Base-by-base conservation (phyloP, 2,113 vertebrate species). In the Thunnus maccoyii region DNA sequence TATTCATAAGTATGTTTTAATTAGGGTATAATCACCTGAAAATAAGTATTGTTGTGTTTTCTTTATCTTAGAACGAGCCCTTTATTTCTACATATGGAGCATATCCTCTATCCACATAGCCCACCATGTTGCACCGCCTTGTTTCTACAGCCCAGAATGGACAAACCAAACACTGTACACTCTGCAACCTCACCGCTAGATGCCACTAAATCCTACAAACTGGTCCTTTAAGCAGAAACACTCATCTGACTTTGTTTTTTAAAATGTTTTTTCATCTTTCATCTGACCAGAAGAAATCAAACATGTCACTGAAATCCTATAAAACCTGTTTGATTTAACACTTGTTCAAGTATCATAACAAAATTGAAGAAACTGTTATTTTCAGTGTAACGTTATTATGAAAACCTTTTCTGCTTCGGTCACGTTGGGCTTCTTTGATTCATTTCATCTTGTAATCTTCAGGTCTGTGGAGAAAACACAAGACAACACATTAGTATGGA, bases 391-490 rank as follows among this genome's bases (percentile, higher is more conserved):
- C 5, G 7, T 54, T 22, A 20, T 32, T 47, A 36, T 66, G 51
- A 44, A 44, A 84, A 20, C 67, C 0, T 25, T 52, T 57, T n/a
- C 20, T 27, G 22, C 20, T 63, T 55, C 25, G 11, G 58, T 86
- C 70, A 61, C 15, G 11, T 72, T 10, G 10, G 71, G 56, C 46
- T 13, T 56, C 61, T 68, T 63, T 10, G 61, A 58, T 73, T 95
- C 91, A 96, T 87, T 95, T 93, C 92, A 95, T 93, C 86, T 86
- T 94, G 89, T 91, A 96, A 87, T 95, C 91, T 73, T 94, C 84
- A 61, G 94, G 94, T 86, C 95, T 96, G 92, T 30, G 61, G 44
- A 90, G 62, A 82, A 78, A 92, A 73, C 60, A 87, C 20, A 84
- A 73, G 36, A 86, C 67, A 80, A 62, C 9, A 18, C 64, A 87